A percentile compares a stretch with the other conserved stretches of the same genome.
Evolutionary conservation across 2,797 vertebrate species (phyloP).

Genomic region (Neosilurus hyrtlii): DNA sequence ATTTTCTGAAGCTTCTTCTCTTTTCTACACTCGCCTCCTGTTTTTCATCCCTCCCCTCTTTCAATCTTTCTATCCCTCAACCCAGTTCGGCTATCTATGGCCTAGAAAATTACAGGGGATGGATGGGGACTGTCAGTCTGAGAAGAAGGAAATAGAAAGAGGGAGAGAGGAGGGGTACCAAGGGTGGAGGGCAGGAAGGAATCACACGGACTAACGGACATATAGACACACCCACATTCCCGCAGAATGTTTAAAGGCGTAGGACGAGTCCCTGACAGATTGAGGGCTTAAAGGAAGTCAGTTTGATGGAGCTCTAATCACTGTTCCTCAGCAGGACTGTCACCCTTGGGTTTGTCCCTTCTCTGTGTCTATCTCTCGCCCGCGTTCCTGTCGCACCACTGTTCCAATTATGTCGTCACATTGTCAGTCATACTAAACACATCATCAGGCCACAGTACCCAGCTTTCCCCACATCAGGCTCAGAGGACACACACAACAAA

Average conservation of each 20-base stretch:
- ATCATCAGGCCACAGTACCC: slow-evolving; percentile 22
- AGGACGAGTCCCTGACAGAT: slow-evolving; percentile 35
- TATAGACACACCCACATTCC: slow-evolving; percentile 16
- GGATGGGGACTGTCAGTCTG: slow-evolving; percentile 8
- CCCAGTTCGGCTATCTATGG: slow-evolving; percentile 51
- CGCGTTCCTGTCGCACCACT: slow-evolving; percentile 10
- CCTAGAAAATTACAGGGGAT: slow-evolving; percentile 21
- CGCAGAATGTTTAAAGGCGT: slow-evolving; percentile 12
- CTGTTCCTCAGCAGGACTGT: slow-evolving; percentile 20
- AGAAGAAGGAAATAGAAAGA: neutral
- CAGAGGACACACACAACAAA: neutral
- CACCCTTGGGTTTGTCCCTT: slow-evolving; percentile 28
- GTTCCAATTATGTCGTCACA: slow-evolving; percentile 29
- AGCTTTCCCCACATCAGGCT: slow-evolving; percentile 8
- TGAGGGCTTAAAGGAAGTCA: slow-evolving; percentile 33
- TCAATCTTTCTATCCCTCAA: slow-evolving; percentile 59
- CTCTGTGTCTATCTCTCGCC: slow-evolving; percentile 25
- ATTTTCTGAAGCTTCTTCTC: neutral
- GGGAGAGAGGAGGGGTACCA: neutral
- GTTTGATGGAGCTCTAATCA: slow-evolving; percentile 42
- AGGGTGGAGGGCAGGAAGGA: neutral
- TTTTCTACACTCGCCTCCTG: neutral
- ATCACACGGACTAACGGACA: slow-evolving; percentile 32
- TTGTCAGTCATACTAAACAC: slow-evolving; percentile 15
- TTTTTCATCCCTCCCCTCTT: slow-evolving; percentile 18